phyloP scores from a whole-genome alignment of 2,797 vertebrate species.

The Natrix natrix region DNA sequence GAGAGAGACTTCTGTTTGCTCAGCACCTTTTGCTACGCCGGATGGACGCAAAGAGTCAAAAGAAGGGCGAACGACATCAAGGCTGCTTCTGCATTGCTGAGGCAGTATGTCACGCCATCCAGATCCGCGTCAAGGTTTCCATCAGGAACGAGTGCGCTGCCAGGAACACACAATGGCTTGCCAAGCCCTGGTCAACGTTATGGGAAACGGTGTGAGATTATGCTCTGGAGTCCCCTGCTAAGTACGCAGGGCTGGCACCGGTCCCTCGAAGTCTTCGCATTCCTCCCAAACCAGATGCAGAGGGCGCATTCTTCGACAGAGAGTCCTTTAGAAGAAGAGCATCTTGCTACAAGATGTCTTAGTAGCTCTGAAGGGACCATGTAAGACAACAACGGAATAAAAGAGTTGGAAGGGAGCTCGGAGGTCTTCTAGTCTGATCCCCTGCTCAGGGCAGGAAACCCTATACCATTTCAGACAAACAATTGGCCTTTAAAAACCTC shows the following conservation, averaged over 20 bases:
- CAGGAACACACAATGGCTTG: conserved; percentile 37
- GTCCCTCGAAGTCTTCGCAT: conserved; percentile 20
- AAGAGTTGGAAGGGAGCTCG: background rate
- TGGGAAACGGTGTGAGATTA: background rate
- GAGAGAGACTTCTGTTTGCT: background rate
- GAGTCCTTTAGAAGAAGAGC: background rate
- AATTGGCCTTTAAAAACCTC: background rate
- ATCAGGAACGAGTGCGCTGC: conserved; percentile 22
- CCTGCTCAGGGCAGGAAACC: background rate
- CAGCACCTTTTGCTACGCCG: background rate
- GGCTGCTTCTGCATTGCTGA: conserved; percentile 49
- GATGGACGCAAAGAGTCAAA: background rate
- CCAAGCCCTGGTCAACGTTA: conserved; percentile 60
- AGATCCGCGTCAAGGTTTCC: conserved; percentile 62
- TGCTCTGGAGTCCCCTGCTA: conserved; percentile 44
- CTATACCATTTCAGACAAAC: background rate
- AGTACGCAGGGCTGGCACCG: conserved; percentile 14
- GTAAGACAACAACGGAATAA: background rate
- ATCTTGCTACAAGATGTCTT: conserved; percentile 53
- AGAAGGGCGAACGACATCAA: background rate
- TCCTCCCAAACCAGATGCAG: conserved; percentile 25
- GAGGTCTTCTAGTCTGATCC: background rate
- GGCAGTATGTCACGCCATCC: conserved; percentile 27
- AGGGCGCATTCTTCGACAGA: conserved; percentile 2
- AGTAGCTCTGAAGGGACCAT: conserved; percentile 23